Evolutionary conservation across 35 echinoderm and acorn worm species (phyloP), one percentile per base, ranked within the genome.

Genomic region (Eucidaris tribuloides): DNA sequence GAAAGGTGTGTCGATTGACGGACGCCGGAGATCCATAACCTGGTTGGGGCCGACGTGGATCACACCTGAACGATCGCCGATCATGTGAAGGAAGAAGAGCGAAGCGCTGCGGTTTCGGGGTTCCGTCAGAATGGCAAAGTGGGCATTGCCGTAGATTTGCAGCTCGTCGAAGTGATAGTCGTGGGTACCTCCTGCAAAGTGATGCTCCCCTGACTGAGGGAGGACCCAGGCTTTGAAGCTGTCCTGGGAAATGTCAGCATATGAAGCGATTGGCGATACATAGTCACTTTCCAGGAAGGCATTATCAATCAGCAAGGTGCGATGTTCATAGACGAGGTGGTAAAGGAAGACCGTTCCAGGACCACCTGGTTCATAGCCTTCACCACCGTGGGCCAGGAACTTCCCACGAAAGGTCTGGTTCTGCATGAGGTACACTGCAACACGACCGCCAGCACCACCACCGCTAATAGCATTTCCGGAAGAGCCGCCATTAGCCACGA

Each of bases 101-200:
- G 71, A 66, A 0, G 88, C 93, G 20, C 93, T 88, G 61, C 45
- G 55, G 79, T 96, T 84, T 65, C 86, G 90, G 28, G 93, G 87
- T 39, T 90, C 83, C 7, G 84, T 91, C 5, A 86, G 82, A 43
- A 91, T 91, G 7, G 88, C 93, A 45, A 96, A 19, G 30, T 96
- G 78, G 35, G 93, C 93, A 64, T 91, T 90, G 28, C 88, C 93
- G 54, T 83, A 87, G 77, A 96, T 96, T 38, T 96, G 93, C 1
- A 96, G 77, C 83, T 96, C 93, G 74, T 96, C 93, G 74, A 96
- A 96, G 35, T 91, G 93, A 42, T 96, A 96, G 42, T 96, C 60
- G 27, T 90, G 83, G 31, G 44, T 77, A 24, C 93, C 93, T 29
- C 83, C 84, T n/a, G 93, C 83, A 63, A 96, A 83, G 45, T 82